Conservation (phyloP, 2,888 invertebrate species). For the Heteromyza rotundicornis region DNA sequence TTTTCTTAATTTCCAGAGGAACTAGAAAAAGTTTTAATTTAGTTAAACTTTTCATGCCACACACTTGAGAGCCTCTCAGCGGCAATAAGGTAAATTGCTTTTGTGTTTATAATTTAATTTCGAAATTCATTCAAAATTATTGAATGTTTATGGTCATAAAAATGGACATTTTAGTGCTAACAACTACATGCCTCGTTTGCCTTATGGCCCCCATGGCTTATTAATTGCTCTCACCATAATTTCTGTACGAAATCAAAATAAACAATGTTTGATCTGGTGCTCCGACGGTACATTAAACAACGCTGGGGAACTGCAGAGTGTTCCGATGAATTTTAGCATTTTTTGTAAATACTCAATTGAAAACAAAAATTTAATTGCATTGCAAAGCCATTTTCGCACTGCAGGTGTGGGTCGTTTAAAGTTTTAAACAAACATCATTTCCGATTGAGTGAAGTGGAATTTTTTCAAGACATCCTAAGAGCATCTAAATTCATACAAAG, state of each 20-base stretch:
- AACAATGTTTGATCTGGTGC: not conserved
- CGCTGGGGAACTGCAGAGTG: not conserved
- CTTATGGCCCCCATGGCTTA: not conserved
- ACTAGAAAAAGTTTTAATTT: no score
- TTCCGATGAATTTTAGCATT: no score
- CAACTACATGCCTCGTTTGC: not conserved
- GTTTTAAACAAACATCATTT: no score
- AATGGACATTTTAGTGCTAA: constrained; percentile 50
- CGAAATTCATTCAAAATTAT: no score
- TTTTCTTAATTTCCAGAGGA: no score
- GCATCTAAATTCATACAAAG: no score
- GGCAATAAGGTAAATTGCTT: no score
- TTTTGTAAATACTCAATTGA: not conserved
- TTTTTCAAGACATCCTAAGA: no score
- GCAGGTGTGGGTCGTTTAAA: not conserved
- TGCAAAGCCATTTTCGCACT: not conserved
- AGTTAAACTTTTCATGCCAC: no score
- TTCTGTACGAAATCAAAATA: not conserved
- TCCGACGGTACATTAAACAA: not conserved
- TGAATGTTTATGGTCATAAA: constrained; percentile 38
- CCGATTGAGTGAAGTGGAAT: no score
- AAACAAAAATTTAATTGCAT: not conserved
- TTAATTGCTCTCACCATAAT: not conserved
- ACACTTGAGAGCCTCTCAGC: no score
- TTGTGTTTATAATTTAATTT: no score